A percentile compares a stretch with the other conserved stretches of the same genome.
These are phyloP conservation scores for Osmerus eperlanus DNA, from an alignment of 2,113 vertebrate species.

Conservation along the genomic window DNA sequence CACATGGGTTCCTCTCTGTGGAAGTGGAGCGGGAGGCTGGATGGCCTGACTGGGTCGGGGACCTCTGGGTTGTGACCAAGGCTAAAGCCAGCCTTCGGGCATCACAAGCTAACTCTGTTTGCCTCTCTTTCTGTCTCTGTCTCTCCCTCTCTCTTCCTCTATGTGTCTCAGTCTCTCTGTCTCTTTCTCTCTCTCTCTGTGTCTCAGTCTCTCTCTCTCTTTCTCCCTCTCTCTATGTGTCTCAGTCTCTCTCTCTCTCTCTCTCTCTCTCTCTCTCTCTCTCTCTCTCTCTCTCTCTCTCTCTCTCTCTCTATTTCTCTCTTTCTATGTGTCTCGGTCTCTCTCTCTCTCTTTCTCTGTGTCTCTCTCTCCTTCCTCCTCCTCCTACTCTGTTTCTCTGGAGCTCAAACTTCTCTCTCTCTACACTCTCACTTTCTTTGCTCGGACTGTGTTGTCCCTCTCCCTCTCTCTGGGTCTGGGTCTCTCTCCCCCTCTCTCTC, in stretches of 20 bases:
- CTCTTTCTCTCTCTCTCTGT: neutral
- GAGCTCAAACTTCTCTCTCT: neutral
- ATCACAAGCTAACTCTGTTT: neutral
- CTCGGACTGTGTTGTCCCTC: no score
- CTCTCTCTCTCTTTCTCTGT: no score
- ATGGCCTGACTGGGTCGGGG: constrained; percentile 6
- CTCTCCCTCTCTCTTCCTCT: neutral
- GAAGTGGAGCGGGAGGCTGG: neutral
- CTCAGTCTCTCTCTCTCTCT: neutral
- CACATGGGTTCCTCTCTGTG: neutral
- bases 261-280: constrained; percentile 17
- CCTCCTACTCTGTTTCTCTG: neutral
- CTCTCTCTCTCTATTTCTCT: neutral
- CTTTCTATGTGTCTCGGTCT: neutral
- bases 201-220: neutral
- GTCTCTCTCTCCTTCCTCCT: neutral
- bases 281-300: constrained; percentile 13
- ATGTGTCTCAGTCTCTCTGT: neutral
- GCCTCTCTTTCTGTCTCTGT: neutral
- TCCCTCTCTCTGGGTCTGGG: neutral
- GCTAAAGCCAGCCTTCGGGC: constrained; percentile 7
- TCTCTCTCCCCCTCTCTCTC: constrained; percentile 3
- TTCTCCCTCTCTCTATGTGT: no score
- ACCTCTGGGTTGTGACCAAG: constrained; percentile 7
- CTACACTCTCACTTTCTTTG: neutral